Conservation (phyloP, 2,888 invertebrate species). For the Elmis aenea region DNA sequence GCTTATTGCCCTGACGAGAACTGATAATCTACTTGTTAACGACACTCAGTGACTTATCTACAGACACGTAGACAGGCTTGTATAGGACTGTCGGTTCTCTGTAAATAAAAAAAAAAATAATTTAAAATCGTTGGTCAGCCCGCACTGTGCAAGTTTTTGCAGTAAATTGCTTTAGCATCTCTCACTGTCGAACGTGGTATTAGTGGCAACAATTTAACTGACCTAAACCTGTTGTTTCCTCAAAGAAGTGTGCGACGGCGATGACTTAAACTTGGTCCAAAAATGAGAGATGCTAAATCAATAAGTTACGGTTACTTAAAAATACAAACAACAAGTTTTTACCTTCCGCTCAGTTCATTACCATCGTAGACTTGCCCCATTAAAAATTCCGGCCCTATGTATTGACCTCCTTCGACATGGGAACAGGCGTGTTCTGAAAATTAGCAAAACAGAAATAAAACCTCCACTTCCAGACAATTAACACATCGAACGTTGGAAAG, state of each 20-base stretch:
- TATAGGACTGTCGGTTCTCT: conserved; percentile 60
- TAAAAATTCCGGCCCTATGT: conserved; percentile 72
- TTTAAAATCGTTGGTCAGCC: neutral
- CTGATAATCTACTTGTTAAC: too few relatives aligned
- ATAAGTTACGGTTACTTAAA: neutral
- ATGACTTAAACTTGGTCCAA: too few relatives aligned
- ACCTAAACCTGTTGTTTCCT: neutral
- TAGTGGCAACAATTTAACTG: neutral
- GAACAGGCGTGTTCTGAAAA: conserved; percentile 62
- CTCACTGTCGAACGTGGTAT: too few relatives aligned
- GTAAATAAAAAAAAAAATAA: conserved; percentile 23
- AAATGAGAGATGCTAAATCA: too few relatives aligned
- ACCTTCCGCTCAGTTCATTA: conserved; percentile 39
- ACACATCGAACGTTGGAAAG: neutral
- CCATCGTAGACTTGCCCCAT: conserved; percentile 75
- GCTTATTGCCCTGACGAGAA: too few relatives aligned
- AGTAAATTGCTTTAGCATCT: too few relatives aligned
- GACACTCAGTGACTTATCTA: too few relatives aligned
- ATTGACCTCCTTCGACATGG: conserved; percentile 72
- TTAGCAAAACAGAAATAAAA: conserved; percentile 7
- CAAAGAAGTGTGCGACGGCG: too few relatives aligned
- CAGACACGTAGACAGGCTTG: conserved; percentile 58
- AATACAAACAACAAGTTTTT: conserved; percentile 17
- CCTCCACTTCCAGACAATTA: too few relatives aligned
- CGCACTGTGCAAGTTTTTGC: too few relatives aligned